Evolutionary conservation across 2,797 vertebrate species (phyloP), one percentile per base, ranked within the genome.

Genomic region (Merluccius polli): DNA sequence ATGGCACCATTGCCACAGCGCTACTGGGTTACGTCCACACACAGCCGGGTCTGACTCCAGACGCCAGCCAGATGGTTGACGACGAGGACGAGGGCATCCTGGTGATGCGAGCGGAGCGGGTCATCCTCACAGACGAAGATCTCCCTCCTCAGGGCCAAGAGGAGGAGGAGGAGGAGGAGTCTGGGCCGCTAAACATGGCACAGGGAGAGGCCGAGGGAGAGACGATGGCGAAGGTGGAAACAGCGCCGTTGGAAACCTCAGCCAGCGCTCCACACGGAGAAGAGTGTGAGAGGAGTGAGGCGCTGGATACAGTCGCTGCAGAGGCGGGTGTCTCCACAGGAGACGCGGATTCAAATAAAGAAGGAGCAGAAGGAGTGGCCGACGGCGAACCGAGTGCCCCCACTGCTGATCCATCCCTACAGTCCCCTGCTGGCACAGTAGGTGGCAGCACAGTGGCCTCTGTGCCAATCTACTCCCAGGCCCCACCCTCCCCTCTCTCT

Each of bases 91-190:
- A 85, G 0, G 85, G 85, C n/a, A 87, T 79, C 41, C 38, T 91
- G 63, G 81, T 94, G 73, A 94, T 92, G 73, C 84, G 92, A 74
- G 93, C 93, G 13, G 92, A 93, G 73, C 76, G 90, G 70, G 90
- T 94, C 75, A 91, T 94, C 59, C n/a, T 65, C 83, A 90, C 85
- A 35, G 93, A 93, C 4, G 93, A 93, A 2, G 67, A 84, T 69
- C 32, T 75, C 16, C 12, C 71, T 4, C 33, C 69, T 0, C 72
- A 76, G n/a, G 88, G 86, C 4, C 82, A 69, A 32, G 67, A 69
- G 30, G 13, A 69, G 27, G 67, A 8, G 36, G 84, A 75, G 0
- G 81, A 80, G 73, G 84, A 72, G 36, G 83, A 78, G 41, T 7
- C n/a, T 18, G 81, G 78, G 30, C 32, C 3, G 1, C 29, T 31